Base-by-base conservation (phyloP, 2,113 vertebrate species). In the Galeopterus variegatus region DNA sequence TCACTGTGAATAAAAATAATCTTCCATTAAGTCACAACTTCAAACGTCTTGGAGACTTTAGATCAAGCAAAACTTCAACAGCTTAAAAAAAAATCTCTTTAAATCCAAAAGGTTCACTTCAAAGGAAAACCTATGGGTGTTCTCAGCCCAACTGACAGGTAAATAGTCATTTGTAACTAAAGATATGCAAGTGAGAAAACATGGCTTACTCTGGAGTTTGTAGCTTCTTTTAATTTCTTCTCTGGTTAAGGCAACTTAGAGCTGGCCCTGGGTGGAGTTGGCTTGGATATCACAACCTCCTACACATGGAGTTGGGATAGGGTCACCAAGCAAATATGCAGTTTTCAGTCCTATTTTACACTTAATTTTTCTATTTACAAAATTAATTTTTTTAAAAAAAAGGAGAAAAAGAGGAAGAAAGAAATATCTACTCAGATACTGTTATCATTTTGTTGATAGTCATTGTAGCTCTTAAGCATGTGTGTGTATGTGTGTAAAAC, bases 131-230 rank as follows among this genome's bases (percentile, higher is more conserved):
- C 98, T 94, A 94, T 98, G 98, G 98, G 98, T 98, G 98, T 98
- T 98, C 97, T 98, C 96, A 98, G 98, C 96, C 92, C 96, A 96
- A 70, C 6, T 98, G 98, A 98, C 98, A 98, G 96, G 98, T 98
- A 99, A 99, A 98, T 97, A 98, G 98, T 98, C 98, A 98, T 98
- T 98, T 98, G 98, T 98, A 98, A 98, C 98, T 98, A 97, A 98
- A 97, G 98, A 97, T 90, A 65, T 1, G 50, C 92, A 93, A 94
- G 95, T 97, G 97, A 98, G 96, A 96, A 98, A 98, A 91, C 90
- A 48, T 31, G 14, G 97, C 92, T 93, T 95, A 96, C 79, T 31
- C 24, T 3, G 17, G 86, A 87, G 70, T 91, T 95, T 64, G 50
- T 58, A 65, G 94, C 58, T 97, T 90, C 91, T 86, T 19, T 31